phyloP scores from a whole-genome alignment of 2,888 invertebrate species.

The Anorthoa munda region DNA sequence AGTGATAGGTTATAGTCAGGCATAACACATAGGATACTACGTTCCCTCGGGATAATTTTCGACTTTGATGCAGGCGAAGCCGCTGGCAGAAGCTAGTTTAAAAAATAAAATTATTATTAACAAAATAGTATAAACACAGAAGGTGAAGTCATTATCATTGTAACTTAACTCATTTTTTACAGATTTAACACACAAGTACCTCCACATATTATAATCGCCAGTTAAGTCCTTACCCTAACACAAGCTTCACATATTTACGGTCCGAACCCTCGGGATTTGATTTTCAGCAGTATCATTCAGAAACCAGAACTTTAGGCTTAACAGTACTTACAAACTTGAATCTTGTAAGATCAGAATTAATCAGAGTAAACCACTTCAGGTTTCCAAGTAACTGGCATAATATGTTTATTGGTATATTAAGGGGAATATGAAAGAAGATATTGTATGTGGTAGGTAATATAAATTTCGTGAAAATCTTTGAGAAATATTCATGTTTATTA shows the following conservation, averaged over 20 bases:
- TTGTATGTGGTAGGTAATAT: not conserved
- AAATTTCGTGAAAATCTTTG: not conserved
- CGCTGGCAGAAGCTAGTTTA: too few species aligned
- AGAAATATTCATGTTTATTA: not conserved
- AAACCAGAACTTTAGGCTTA: conserved; percentile 43
- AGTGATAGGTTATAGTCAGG: too few species aligned
- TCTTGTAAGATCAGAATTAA: conserved; percentile 47
- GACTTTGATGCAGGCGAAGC: too few species aligned
- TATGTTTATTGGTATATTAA: conserved; percentile 7
- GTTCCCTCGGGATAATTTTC: too few species aligned
- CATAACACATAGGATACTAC: too few species aligned
- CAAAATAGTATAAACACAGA: too few species aligned
- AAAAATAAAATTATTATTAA: too few species aligned
- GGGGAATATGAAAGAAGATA: not conserved
- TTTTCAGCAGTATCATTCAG: conserved; percentile 24
- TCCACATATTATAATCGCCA: conserved; percentile 15
- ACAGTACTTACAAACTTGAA: conserved; percentile 55
- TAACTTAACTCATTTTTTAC: conserved; percentile 4
- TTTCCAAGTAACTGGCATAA: not conserved
- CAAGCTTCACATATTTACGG: conserved; percentile 28
- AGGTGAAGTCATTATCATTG: too few species aligned
- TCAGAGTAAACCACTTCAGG: conserved; percentile 34
- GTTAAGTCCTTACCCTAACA: conserved; percentile 13
- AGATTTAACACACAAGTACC: not conserved
- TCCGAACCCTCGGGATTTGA: conserved; percentile 25